A percentile compares a stretch with the other conserved stretches of the same genome.
These are phyloP conservation scores for Magallana angulata DNA, from an alignment of 1,140 invertebrate genomes.

Conservation along the genomic window DNA sequence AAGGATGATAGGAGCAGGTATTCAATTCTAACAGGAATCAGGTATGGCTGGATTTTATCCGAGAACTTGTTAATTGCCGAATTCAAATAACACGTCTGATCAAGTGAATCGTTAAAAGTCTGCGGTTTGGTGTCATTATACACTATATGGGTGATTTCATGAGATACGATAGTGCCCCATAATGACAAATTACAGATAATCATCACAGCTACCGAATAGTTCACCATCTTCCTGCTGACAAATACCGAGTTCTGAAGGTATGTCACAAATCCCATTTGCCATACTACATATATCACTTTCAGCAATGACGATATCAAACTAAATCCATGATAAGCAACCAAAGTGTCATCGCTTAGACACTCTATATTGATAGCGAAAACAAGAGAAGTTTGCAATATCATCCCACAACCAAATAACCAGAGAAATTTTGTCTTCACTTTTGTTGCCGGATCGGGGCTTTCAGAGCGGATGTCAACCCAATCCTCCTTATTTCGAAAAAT, in stretches of 20 bases:
- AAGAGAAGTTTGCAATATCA: conserved; percentile 1
- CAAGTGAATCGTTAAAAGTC: not conserved
- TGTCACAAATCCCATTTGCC: conserved; percentile 13
- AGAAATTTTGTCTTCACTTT: not conserved
- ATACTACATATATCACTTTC: conserved; percentile 7
- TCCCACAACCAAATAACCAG: conserved; percentile 10
- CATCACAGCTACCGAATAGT: conserved; percentile 30
- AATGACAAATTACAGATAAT: conserved; percentile 8
- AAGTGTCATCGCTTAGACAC: not conserved
- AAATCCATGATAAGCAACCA: not conserved
- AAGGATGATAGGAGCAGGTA: not conserved
- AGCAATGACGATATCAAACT: not conserved
- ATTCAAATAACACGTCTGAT: not conserved
- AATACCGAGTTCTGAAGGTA: conserved; percentile 12
- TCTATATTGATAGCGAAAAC: not conserved
- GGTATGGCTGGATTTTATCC: not conserved
- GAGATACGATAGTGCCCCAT: not conserved
- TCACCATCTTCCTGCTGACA: conserved; percentile 16
- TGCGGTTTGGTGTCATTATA: not conserved
- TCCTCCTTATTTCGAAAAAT: conserved; percentile 10
- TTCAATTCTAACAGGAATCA: conserved; percentile 23
- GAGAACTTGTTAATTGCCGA: not conserved
- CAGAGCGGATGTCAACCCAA: not conserved
- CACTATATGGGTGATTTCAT: not conserved
- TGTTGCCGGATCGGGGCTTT: not conserved